These are phyloP conservation scores for Drosophila villosipedis DNA, from an alignment of 2,888 invertebrate species.

Conservation along the genomic window DNA sequence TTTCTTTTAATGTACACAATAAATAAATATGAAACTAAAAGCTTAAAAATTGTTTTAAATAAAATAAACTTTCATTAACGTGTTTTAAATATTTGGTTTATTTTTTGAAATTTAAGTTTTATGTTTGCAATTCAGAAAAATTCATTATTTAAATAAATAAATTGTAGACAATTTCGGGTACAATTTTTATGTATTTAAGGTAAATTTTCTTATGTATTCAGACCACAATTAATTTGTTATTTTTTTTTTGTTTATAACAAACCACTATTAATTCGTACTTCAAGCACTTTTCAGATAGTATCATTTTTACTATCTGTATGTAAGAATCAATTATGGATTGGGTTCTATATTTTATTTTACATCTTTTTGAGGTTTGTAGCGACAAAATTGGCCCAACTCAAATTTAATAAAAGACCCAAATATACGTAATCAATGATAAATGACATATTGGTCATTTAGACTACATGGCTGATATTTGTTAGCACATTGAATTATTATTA, in stretches of 20 bases:
- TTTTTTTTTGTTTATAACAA: background rate
- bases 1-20: background rate
- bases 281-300: background rate
- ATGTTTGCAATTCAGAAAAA: background rate
- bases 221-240: background rate
- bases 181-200: background rate
- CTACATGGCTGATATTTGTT: background rate
- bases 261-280: background rate
- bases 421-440: background rate
- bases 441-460: background rate
- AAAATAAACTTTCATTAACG: background rate
- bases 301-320: background rate
- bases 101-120: background rate
- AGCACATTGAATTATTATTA: slow-evolving; percentile 17
- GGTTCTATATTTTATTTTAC: background rate
- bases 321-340: background rate
- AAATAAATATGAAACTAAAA: background rate
- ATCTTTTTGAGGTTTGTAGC: background rate
- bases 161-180: background rate
- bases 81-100: background rate
- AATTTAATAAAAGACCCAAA: background rate
- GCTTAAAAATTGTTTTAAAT: background rate
- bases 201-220: background rate
- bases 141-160: background rate
- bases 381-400: background rate